These are phyloP conservation scores for Heterotis niloticus DNA, from an alignment of 2,113 vertebrate genomes.

Conservation along the genomic window DNA sequence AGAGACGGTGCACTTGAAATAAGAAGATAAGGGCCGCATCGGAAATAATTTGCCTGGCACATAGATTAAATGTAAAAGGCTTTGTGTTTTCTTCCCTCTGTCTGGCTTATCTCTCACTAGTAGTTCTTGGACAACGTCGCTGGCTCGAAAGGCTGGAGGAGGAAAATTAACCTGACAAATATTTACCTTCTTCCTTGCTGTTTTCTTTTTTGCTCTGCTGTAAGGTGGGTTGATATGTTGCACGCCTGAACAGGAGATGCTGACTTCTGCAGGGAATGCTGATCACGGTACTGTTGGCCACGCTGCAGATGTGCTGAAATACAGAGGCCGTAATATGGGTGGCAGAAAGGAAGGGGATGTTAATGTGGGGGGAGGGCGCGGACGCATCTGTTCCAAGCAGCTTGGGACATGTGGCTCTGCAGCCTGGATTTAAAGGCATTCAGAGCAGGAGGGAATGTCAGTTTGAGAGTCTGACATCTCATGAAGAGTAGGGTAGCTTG, in stretches of 20 bases:
- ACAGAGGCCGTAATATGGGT: no score
- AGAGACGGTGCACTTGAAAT: slow-evolving; percentile 48
- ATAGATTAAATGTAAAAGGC: slow-evolving; percentile 44
- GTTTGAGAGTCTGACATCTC: no score
- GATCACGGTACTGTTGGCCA: no score
- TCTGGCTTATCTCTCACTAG: slow-evolving; percentile 7
- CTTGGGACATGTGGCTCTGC: no score
- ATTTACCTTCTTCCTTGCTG: background rate
- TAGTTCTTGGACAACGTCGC: slow-evolving; percentile 7
- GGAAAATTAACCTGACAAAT: background rate
- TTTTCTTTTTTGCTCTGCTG: background rate
- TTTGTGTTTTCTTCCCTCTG: background rate
- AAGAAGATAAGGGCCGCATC: slow-evolving; percentile 49
- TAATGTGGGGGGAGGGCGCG: no score
- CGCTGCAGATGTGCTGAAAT: no score
- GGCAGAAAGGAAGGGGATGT: no score
- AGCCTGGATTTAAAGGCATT: no score
- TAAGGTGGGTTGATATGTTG: background rate
- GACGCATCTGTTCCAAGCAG: no score
- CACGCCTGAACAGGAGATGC: background rate
- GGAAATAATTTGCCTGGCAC: slow-evolving; percentile 49
- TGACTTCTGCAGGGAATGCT: no score
- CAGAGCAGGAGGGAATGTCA: no score
- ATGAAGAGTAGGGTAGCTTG: no score
- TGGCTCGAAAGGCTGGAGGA: background rate